Evolutionary conservation across 2,888 invertebrate species (phyloP), one percentile per base, ranked within the genome.

Genomic region (Limenitis camilla): DNA sequence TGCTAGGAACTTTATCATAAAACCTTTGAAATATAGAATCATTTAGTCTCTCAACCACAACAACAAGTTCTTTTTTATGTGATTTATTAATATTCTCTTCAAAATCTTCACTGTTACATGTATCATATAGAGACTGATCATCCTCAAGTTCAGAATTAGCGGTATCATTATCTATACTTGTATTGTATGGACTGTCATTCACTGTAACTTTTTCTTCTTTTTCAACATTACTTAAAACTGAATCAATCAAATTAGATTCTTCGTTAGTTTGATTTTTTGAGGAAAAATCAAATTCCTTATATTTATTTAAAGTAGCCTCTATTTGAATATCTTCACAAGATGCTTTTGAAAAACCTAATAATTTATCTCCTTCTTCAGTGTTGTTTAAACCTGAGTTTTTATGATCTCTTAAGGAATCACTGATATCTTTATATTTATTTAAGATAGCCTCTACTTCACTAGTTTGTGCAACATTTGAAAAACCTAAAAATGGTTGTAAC

Each of bases 81-180:
- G 6, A 39, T 44, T 42, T 49, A 31, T 55, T 47, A 53, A 53
- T 56, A 19, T 43, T 45, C 33, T 42, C 44, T 60, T 58, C 63
- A 41, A 29, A 47, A 60, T 67, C 64, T 9, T 75, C 75, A 71
- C 76, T 79, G 53, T 72, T 67, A 60, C 84, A 85, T 52, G 82
- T 81, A 54, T 82, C 76, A 75, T 83, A 85, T 41, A 71, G 58
- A 32, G 81, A 81, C 61, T 70, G 65, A 56, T 60, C 67, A 29
- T 74, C 69, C 39, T 56, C 46, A 55, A 55, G 58, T 56, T 64
- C 43, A 32, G 41, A 40, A 39, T 9, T 52, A 6, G 39, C 45
- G 32, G 29, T 39, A 40, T 33, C 45, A 27, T 19, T 45, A 6
- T 40, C 47, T 36, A 27, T 29, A 45, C 31, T 35, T 19, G 40